phyloP scores from a whole-genome alignment of 2,797 vertebrate genomes.

The Nannoperca australis region DNA sequence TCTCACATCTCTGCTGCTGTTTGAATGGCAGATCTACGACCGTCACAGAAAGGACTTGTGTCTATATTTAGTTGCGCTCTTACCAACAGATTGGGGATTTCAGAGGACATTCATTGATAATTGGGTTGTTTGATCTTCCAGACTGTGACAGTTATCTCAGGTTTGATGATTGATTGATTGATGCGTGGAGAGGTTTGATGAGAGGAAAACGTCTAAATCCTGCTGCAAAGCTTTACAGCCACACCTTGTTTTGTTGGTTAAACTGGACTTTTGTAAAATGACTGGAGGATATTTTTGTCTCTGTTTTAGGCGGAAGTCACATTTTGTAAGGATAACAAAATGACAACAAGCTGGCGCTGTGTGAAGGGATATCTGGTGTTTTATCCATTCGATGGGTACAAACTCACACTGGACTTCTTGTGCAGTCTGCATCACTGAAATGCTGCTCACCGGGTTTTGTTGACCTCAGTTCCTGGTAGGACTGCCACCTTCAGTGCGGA shows the following conservation, averaged over 20 bases:
- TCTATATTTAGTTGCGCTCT: slow-evolving; percentile 15
- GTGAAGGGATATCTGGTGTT: background rate
- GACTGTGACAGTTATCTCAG: slow-evolving; percentile 1
- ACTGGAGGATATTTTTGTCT: background rate
- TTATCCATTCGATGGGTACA: too few relatives aligned
- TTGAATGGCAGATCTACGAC: background rate
- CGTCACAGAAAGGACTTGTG: background rate
- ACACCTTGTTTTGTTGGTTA: too few relatives aligned
- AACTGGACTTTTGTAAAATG: background rate
- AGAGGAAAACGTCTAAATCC: background rate
- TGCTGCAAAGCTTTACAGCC: background rate
- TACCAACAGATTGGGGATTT: slow-evolving; percentile 21
- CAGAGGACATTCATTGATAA: slow-evolving; percentile 7
- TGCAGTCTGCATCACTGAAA: too few relatives aligned
- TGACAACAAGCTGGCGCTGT: background rate
- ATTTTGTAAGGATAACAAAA: background rate
- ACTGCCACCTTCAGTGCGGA: too few relatives aligned
- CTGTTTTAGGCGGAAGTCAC: background rate
- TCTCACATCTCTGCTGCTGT: background rate
- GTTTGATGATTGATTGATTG: slow-evolving; percentile 14
- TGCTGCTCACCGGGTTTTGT: too few relatives aligned
- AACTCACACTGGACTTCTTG: too few relatives aligned
- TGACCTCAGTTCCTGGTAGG: too few relatives aligned
- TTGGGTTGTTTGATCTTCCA: slow-evolving; percentile 5
- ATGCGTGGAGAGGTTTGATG: background rate